phyloP scores from a whole-genome alignment of 2,888 invertebrate genomes.

The Phaedon cochleariae region DNA sequence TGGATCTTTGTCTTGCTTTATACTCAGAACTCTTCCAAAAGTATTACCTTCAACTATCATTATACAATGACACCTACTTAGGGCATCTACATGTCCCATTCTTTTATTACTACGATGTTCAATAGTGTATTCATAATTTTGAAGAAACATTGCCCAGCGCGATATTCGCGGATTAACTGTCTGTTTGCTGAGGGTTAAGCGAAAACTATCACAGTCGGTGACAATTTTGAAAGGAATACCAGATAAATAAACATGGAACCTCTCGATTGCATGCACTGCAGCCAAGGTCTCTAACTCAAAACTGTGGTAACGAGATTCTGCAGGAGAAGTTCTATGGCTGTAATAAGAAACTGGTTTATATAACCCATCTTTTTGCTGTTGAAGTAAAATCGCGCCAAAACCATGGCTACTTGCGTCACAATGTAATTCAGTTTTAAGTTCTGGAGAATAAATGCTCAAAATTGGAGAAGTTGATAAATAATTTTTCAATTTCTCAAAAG shows the following conservation, averaged over 20 bases:
- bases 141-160: slow-evolving; percentile 46
- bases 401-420: slow-evolving; percentile 47
- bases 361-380: slow-evolving; percentile 32
- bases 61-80: slow-evolving; percentile 42
- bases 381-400: slow-evolving; percentile 43
- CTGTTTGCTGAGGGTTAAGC: slow-evolving; percentile 46
- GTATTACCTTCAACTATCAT: slow-evolving; percentile 41
- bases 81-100: slow-evolving; percentile 51
- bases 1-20: slow-evolving; percentile 38
- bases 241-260: slow-evolving; percentile 48
- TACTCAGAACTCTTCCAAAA: slow-evolving; percentile 39
- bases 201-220: slow-evolving; percentile 49
- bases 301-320: slow-evolving; percentile 51
- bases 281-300: slow-evolving; percentile 52
- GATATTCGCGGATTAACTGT: slow-evolving; percentile 49
- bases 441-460: slow-evolving; percentile 41
- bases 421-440: slow-evolving; percentile 47
- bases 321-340: slow-evolving; percentile 48
- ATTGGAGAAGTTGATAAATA: slow-evolving; percentile 31
- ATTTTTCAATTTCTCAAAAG: slow-evolving; percentile 42
- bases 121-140: slow-evolving; percentile 39
- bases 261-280: slow-evolving; percentile 44
- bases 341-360: too few relatives aligned
- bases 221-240: too few relatives aligned
- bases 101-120: slow-evolving; percentile 34